Base-by-base conservation (phyloP, 2,888 invertebrate genomes). In the Odontothrips loti region DNA sequence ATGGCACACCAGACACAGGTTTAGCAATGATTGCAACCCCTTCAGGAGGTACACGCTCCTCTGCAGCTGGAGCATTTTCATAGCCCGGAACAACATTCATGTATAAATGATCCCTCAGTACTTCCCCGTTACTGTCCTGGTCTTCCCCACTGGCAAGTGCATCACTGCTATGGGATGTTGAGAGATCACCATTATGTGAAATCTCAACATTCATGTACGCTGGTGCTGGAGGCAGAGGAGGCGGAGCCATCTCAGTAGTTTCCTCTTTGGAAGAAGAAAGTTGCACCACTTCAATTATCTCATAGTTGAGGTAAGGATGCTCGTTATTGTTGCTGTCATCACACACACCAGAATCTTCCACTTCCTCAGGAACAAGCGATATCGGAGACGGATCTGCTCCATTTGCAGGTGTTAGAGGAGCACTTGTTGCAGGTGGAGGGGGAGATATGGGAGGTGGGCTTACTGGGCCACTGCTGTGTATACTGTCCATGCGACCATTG, bases 341-440 rank as follows among this genome's bases (percentile, higher is more conserved):
- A 27, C 68, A 75, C 68, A 75, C 23, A 27, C 23, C 27, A 27
- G 68, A 4, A 8, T 75, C 68, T 27, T 75, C 68, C 10, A 12
- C 11, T 23, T 75, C 68, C 23, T 75, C 68, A 0, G 68, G 27
- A 6, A 75, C 68, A 75, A 75, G 27, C 1, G 23, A 12, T 12
- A 12, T 58, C 12, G 68, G 68, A 1, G 68, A 12, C 27, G 17
- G 58, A 20, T 4, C 27, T 8, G 23, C 10, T 27, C 27, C 68
- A 75, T 27, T 75, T 23, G 23, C 68, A 27, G 68, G 68, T 23
- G 27, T 75, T 23, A 12, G 23, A 8, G 68, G 68, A 9, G 68
- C 12, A 27, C 68, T 75, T 10, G 68, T 91, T 47, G 90, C 90
- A 78, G 90, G 88, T 11, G 90, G 90, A 68, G 89, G 88, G 1